These are phyloP conservation scores for Stenodera caucasica DNA, from an alignment of 2,888 invertebrate species.

Conservation along the genomic window DNA sequence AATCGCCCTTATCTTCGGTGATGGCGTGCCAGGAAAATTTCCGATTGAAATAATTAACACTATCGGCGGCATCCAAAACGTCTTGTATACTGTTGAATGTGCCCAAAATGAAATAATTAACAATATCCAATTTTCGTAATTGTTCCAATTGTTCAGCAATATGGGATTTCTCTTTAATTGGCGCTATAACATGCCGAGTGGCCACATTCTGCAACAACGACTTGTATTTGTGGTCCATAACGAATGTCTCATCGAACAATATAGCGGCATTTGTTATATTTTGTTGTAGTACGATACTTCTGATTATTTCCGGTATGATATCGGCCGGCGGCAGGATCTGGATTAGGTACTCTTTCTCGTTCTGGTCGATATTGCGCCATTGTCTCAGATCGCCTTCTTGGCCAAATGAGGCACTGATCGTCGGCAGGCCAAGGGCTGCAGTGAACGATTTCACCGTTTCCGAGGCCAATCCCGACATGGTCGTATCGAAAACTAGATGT, in stretches of 20 bases:
- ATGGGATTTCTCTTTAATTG: conserved; percentile 60
- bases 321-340: conserved; percentile 87
- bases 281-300: conserved; percentile 77
- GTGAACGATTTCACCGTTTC: conserved; percentile 86
- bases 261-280: conserved; percentile 92
- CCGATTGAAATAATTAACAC: conserved; percentile 72
- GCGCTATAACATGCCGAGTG: conserved; percentile 85
- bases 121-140: conserved; percentile 79
- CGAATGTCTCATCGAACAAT: conserved; percentile 73
- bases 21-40: conserved; percentile 89
- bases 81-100: conserved; percentile 67
- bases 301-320: conserved; percentile 78
- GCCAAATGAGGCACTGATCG: conserved; percentile 83
- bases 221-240: conserved; percentile 94
- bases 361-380: conserved; percentile 74
- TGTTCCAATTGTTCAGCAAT: conserved; percentile 71
- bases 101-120: conserved; percentile 86
- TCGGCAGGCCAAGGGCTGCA: conserved; percentile 77
- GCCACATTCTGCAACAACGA: conserved; percentile 87
- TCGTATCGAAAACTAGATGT: conserved; percentile 80
- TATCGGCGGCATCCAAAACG: conserved; percentile 63
- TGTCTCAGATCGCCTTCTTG: conserved; percentile 80
- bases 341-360: conserved; percentile 74
- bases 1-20: conserved; percentile 73
- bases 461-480: conserved; percentile 77